Evolutionary conservation across 1,140 invertebrate genomes (phyloP), one percentile per base, ranked within the genome.

Genomic region (Tetragonula clypearis): DNA sequence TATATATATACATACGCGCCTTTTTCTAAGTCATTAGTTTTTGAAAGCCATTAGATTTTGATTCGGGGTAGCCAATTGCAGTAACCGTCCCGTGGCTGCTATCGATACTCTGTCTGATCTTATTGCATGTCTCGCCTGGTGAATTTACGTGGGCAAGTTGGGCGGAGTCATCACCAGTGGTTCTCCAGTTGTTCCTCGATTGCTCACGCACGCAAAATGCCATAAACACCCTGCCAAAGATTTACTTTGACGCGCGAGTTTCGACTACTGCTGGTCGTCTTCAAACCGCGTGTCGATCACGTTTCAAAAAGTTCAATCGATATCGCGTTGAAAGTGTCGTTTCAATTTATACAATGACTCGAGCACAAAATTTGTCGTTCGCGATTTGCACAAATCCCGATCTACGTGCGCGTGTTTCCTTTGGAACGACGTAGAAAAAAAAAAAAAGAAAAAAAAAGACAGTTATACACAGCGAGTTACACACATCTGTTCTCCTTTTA

Each of bases 111-210:
- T 68, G 41, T 69, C 35, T 74, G 30, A 77, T 65, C 68, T 86
- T 74, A 78, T 83, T 65, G 68, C 76, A 56, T 65, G 71, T 76
- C 69, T 82, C 81, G 73, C 69, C 74, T 69, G 56, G 72, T 80
- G 72, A 72, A 76, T 85, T 87, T 85, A 84, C 71, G 76, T 85
- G 86, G 75, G 76, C 77, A 75, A 80, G 26, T 87, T 85, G 86
- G 86, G 82, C 77, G 77, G 86, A 84, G 68, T 76, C 65, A 76
- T 82, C 73, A 11, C 9, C 72, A 82, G 60, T 76, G 80, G 80
- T 82, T 82, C 80, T 82, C 80, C 49, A 17, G 56, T 35, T 76
- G 30, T 60, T 35, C 2, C 41, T 11, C 1, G 8, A 73, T 53
- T 2, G 49, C 21, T 14, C 15, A 12, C 21, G 21, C 8, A 15